Evolutionary conservation across 2,113 vertebrate genomes (phyloP).

Genomic region (Clarias batrachus): DNA sequence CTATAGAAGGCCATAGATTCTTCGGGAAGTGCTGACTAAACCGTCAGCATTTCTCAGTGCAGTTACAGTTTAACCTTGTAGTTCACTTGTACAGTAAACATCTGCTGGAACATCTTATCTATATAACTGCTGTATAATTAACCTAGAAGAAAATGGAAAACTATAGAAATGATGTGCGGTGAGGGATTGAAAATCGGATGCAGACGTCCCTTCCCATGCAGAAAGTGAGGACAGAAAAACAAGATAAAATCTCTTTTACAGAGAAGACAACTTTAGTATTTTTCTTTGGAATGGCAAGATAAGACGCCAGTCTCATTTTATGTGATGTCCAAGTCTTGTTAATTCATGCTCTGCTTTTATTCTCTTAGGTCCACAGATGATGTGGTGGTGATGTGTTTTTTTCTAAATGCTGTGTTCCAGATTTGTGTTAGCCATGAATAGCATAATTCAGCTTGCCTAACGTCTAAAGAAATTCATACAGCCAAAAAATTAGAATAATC

Average conservation of each 20-base stretch:
- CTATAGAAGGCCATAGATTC: conserved; percentile 12
- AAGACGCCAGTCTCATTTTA: neutral
- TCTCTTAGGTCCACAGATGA: neutral
- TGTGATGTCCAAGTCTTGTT: neutral
- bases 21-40: conserved; percentile 12
- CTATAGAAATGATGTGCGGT: neutral
- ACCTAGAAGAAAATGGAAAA: conserved; percentile 39
- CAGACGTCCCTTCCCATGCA: neutral
- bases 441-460: neutral
- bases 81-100: conserved; percentile 56
- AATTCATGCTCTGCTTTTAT: neutral
- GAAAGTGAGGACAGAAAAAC: neutral
- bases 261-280: neutral
- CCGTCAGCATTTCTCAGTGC: neutral
- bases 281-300: neutral
- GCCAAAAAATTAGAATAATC: neutral
- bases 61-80: conserved; percentile 56
- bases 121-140: conserved; percentile 60
- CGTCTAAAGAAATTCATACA: neutral
- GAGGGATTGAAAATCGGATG: neutral
- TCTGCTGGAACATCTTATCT: conserved; percentile 68
- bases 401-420: neutral
- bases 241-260: neutral
- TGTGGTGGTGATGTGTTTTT: neutral
- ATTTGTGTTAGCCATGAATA: neutral